These are phyloP conservation scores for Drosophila affinis DNA, from an alignment of 2,888 invertebrate genomes.

Conservation along the genomic window DNA sequence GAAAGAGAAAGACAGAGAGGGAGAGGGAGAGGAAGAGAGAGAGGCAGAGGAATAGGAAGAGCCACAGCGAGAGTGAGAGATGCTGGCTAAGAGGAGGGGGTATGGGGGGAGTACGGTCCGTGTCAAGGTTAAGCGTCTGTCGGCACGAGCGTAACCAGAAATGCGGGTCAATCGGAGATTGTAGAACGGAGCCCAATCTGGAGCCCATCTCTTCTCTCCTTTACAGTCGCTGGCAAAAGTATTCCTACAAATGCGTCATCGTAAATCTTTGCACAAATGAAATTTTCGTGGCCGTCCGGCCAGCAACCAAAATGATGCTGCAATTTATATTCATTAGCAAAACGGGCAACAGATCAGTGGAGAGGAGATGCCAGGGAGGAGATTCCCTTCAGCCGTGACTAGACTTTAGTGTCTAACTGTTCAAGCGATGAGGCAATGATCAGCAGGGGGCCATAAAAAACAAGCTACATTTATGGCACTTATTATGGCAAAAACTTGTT, in stretches of 20 bases:
- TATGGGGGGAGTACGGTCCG: slow-evolving; percentile 52
- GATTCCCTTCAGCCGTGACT: slow-evolving; percentile 20
- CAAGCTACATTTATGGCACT: slow-evolving; percentile 23
- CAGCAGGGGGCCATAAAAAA: slow-evolving; percentile 6
- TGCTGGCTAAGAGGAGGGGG: slow-evolving; percentile 1
- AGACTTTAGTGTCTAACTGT: slow-evolving; percentile 15
- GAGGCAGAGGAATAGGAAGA: background rate
- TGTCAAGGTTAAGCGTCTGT: slow-evolving; percentile 73
- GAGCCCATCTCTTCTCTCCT: background rate
- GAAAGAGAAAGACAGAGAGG: background rate
- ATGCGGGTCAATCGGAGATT: slow-evolving; percentile 63
- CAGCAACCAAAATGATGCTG: slow-evolving; percentile 46
- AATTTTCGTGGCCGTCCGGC: slow-evolving; percentile 54
- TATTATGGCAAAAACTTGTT: slow-evolving; percentile 4
- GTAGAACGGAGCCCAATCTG: background rate
- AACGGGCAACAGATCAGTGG: slow-evolving; percentile 35
- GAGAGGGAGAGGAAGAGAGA: background rate
- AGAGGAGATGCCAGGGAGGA: background rate
- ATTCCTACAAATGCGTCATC: slow-evolving; percentile 59
- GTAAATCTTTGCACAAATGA: slow-evolving; percentile 62
- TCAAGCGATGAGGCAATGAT: slow-evolving; percentile 14
- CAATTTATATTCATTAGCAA: slow-evolving; percentile 70
- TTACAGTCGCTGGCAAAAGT: slow-evolving; percentile 5
- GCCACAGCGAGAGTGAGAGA: slow-evolving; percentile 17
- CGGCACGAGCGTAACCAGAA: slow-evolving; percentile 68